phyloP scores from a whole-genome alignment of 2,888 invertebrate genomes.

The Sphaerophoria taeniata region DNA sequence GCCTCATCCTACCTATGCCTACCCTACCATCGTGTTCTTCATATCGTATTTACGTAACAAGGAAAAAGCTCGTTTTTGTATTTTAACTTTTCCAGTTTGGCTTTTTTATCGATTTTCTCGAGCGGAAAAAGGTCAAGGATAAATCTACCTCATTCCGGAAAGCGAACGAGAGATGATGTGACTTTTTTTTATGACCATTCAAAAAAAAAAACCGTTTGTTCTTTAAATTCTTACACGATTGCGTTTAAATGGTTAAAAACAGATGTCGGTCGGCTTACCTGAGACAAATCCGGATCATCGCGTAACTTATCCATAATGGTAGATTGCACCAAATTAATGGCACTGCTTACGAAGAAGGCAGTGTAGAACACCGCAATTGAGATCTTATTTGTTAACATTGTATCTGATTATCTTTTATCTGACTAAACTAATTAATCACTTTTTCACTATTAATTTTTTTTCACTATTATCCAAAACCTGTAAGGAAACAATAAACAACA shows the following conservation, averaged over 20 bases:
- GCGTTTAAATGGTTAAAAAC: background rate
- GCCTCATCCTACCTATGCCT: background rate
- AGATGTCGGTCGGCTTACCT: constrained; percentile 86
- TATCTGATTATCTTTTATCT: constrained; percentile 36
- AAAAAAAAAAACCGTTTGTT: constrained; percentile 16
- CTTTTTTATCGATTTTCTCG: constrained; percentile 72
- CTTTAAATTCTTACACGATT: background rate
- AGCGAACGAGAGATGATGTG: constrained; percentile 23
- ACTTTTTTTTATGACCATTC: constrained; percentile 27
- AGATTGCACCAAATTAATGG: constrained; percentile 78
- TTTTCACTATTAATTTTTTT: constrained; percentile 31
- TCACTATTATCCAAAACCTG: constrained; percentile 51
- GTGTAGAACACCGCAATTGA: constrained; percentile 60
- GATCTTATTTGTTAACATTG: constrained; percentile 59
- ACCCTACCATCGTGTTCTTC: constrained; percentile 15
- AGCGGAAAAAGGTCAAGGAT: constrained; percentile 73
- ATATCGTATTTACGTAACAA: constrained; percentile 67
- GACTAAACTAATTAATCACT: constrained; percentile 38
- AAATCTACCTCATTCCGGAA: constrained; percentile 58
- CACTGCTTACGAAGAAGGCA: constrained; percentile 61
- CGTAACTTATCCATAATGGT: constrained; percentile 87
- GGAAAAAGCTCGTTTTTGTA: constrained; percentile 64
- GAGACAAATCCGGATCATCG: constrained; percentile 87
- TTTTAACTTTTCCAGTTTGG: constrained; percentile 67
- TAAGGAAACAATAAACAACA: constrained; percentile 31